Percentiles rank a stretch among this genome's conserved stretches.
Conservation (phyloP, 2,113 vertebrate species). For the Phaetusa simplex region DNA sequence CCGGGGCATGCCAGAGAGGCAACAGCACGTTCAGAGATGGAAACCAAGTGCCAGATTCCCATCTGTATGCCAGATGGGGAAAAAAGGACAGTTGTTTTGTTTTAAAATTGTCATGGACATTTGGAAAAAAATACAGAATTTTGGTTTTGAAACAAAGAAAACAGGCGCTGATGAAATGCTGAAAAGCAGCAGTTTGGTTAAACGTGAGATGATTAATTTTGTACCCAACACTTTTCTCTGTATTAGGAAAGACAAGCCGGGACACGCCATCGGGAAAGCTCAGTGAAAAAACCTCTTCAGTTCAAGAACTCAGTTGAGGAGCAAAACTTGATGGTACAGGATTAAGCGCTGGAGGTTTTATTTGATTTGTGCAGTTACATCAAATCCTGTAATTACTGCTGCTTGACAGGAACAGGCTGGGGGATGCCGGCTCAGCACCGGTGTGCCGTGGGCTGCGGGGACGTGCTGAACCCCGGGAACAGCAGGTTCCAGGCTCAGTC, state of each 20-base stretch:
- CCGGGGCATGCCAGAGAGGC: not conserved
- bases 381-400: not conserved
- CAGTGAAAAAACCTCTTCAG: not conserved
- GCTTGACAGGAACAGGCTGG: not conserved
- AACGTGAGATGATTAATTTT: not conserved
- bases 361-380: not conserved
- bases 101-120: not conserved
- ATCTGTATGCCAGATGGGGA: constrained; percentile 54
- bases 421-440: not conserved
- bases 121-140: not conserved
- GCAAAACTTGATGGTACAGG: not conserved
- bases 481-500: not conserved
- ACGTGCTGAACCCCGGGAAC: not conserved
- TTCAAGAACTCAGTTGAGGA: not conserved
- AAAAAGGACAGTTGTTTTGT: constrained; percentile 19
- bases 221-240: not conserved
- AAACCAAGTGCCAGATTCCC: not conserved
- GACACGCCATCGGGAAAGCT: not conserved
- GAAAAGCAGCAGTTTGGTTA: not conserved
- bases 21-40: not conserved
- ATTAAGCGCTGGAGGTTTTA: not conserved
- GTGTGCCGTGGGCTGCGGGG: not conserved
- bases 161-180: not conserved
- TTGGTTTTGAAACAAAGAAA: not conserved
- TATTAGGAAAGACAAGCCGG: not conserved